Evolutionary conservation across 2,797 vertebrate genomes (phyloP), one percentile per base, ranked within the genome.

Genomic region (Bradypodion pumilum): DNA sequence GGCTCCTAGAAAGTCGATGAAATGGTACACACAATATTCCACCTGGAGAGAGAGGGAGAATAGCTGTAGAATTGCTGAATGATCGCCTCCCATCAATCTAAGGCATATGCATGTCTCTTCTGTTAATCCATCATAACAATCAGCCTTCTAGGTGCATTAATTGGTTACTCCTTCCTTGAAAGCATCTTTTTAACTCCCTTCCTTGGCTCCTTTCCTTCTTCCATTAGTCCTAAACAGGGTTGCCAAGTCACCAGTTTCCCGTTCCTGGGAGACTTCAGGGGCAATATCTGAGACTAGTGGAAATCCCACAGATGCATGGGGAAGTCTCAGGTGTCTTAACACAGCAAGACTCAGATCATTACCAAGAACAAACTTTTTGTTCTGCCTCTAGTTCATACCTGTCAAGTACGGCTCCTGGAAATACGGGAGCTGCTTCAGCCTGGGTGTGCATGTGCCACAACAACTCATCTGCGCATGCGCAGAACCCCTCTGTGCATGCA

Each of bases 61-160:
- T 72, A 91, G 84, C 91, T 91, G 69, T 81, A 86, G 90, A 92
- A 94, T 88, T 94, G 94, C 94, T 94, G 94, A 95, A 92, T 94
- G 92, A 94, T 92, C 56, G 90, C 89, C 87, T 86, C 80, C 86
- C 88, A 6, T 3, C 93, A 93, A 93, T 94, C 93, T 91, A 91
- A 94, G 92, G 89, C 66, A 35, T 84, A 40, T 91, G 91, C 91
- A 90, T 89, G 88, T 78, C 87, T 89, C 74, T 12, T 88, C 90
- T 88, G 91, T 90, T 90, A 91, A 90, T 90, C 86, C 89, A 92
- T 94, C 93, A 92, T 91, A 89, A 93, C 92, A 92, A 90, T 91
- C 85, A 62, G 27, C 16, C 29, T 65, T 78, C 10, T 12, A 27
- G 19, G 13, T 23, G 44, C 27, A 13, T 70, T 40, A 44, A n/a